Base-by-base conservation (phyloP, 2,113 vertebrate species). In the Dipodomys stephensi region DNA sequence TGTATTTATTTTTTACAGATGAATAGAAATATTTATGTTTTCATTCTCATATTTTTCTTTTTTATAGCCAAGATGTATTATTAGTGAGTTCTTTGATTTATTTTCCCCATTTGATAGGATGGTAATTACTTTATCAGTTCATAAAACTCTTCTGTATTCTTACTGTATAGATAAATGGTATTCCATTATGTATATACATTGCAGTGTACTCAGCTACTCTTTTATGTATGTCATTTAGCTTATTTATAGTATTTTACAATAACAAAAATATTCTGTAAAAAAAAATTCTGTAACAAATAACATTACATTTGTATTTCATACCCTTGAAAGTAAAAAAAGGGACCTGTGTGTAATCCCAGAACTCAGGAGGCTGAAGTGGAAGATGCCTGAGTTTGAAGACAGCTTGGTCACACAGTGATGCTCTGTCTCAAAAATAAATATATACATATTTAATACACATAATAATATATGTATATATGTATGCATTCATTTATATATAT, bases 221-320 rank as follows among this genome's bases (percentile, higher is more conserved):
- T 65, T 60, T 49, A 6, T 67, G 13, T 78, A 28, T 74, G 32
- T 27, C 74, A 91, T 86, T 62, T 92, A 60, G 49, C 6, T 80
- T 90, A 27, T 87, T 80, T 68, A 46, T n/a, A 83, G 32, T 53
- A 74, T 79, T 89, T 92, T 65, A 60, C 27, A 92, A 30, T 89
- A 74, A 69, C 2, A 94, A 87, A 86, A 57, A 62, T 49, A 49
- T 49, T 49, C 49, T 49, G 9, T 49, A 49, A 39, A 39, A 39
- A 39, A 39, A 49, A 11, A 32, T 32, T 88, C 30, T 78, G 12
- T 44, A 77, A 46, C 53, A 92, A 90, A n/a, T 84, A 92, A 87
- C 23, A 30, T 2, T 39, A n/a, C 68, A 57, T 79, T 32, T 85
- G 22, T 72, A 73, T 82, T 93, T 84, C 71, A 93, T 49, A 69